Percentiles rank a stretch among this genome's conserved stretches.
Conservation (phyloP, 37 sponge, comb jelly and placozoan species). For the Amphimedon queenslandica region DNA sequence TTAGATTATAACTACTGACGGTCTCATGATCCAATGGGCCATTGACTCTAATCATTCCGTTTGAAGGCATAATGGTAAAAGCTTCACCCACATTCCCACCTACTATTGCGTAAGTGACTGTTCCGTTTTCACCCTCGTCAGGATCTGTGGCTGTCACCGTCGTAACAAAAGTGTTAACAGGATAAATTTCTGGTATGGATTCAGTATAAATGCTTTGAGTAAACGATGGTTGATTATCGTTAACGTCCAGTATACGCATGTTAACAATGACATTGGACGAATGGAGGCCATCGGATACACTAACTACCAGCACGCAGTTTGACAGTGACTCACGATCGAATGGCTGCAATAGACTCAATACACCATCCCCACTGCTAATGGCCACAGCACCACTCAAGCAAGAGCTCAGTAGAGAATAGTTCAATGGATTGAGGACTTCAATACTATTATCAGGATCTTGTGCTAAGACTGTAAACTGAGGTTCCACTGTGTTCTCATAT, state of each 20-base stretch:
- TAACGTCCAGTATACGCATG: conserved; percentile 7
- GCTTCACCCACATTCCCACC: conserved; percentile 3
- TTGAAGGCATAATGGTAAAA: conserved; percentile 27
- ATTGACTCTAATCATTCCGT: conserved; percentile 32
- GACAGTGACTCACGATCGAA: conserved; percentile 14
- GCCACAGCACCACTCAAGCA: not conserved
- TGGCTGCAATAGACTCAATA: not conserved
- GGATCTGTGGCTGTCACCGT: conserved; percentile 36
- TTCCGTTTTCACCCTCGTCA: conserved; percentile 27
- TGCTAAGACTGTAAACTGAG: conserved; percentile 1
- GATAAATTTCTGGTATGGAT: conserved; percentile 32
- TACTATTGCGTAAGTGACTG: conserved; percentile 24
- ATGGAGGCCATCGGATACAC: not conserved
- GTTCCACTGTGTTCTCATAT: conserved; percentile 2
- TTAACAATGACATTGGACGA: conserved; percentile 7
- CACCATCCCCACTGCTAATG: conserved; percentile 11
- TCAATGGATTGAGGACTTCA: no score
- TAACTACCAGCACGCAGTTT: not conserved
- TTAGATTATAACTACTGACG: conserved; percentile 13
- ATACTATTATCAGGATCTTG: not conserved
- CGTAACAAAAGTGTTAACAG: conserved; percentile 36
- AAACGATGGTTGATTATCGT: conserved; percentile 56
- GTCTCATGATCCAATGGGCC: conserved; percentile 23
- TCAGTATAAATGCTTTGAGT: conserved; percentile 25
- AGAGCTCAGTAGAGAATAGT: conserved; percentile 1